These are phyloP conservation scores for Sarcophaga peregrina DNA, from an alignment of 1,140 invertebrate genomes.

Conservation along the genomic window DNA sequence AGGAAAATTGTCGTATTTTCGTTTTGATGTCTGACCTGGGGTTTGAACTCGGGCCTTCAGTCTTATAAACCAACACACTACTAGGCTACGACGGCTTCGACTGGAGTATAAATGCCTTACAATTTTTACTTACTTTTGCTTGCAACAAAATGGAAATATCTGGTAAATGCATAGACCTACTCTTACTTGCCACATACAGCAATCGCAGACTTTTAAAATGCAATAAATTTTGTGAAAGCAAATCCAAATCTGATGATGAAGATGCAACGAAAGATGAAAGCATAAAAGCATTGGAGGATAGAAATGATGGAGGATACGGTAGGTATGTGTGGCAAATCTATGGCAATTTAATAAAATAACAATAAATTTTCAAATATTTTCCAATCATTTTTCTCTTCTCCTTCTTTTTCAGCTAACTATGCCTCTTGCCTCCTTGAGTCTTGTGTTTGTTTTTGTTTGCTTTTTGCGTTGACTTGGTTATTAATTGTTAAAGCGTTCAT, in stretches of 20 bases:
- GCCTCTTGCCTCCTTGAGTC: too few relatives aligned
- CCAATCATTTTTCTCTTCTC: background rate
- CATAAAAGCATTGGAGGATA: background rate
- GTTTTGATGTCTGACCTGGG: too few relatives aligned
- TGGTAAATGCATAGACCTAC: too few relatives aligned
- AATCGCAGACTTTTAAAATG: slow-evolving; percentile 27
- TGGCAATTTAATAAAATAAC: slow-evolving; percentile 36
- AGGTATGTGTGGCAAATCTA: background rate
- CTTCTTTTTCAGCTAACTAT: too few relatives aligned
- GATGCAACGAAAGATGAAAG: background rate
- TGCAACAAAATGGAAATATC: too few relatives aligned
- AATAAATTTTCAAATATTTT: slow-evolving; percentile 32
- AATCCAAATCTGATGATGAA: background rate
- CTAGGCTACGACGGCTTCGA: too few relatives aligned
- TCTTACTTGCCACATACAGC: too few relatives aligned
- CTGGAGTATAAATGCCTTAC: too few relatives aligned
- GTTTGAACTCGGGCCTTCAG: too few relatives aligned
- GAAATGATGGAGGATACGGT: background rate
- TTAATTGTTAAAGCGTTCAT: slow-evolving; percentile 38
- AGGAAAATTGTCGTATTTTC: too few relatives aligned
- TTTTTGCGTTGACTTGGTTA: background rate
- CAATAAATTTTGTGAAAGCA: slow-evolving; percentile 1
- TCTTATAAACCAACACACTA: too few relatives aligned
- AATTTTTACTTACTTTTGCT: too few relatives aligned
- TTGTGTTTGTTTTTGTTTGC: background rate